phyloP scores from a whole-genome alignment of 2,797 vertebrate species.

The Tapirus indicus region DNA sequence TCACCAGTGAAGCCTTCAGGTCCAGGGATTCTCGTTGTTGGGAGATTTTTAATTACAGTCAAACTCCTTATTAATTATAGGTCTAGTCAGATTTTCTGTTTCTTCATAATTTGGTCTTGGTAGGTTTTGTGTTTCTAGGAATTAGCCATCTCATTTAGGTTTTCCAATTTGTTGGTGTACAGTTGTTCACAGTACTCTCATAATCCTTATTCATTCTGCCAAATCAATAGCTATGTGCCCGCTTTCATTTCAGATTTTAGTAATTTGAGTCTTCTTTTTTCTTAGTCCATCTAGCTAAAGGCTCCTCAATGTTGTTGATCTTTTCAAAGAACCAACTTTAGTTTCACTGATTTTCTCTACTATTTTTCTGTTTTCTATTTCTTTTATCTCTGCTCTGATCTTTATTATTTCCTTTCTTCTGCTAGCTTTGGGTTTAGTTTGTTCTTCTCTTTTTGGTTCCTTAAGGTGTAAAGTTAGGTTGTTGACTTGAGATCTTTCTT shows the following conservation, averaged over 20 bases:
- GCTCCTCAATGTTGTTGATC: not conserved
- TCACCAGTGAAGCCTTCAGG: not conserved
- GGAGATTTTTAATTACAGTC: not conserved
- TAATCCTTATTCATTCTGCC: not conserved
- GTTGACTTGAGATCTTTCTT: not conserved
- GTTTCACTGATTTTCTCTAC: not conserved
- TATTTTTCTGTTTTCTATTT: not conserved
- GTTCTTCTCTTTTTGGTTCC: not conserved
- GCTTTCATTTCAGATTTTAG: not conserved
- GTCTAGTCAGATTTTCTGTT: not conserved
- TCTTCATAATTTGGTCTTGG: not conserved
- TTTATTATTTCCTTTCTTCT: not conserved
- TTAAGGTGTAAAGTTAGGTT: not conserved
- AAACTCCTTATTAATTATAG: no score
- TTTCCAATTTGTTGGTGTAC: not conserved
- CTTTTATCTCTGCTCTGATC: not conserved
- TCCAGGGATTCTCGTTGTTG: not conserved
- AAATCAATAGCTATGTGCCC: not conserved
- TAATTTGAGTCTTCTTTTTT: not conserved
- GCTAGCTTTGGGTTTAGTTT: not conserved
- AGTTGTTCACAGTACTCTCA: not conserved
- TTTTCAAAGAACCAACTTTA: not conserved
- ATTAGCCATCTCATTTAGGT: not conserved
- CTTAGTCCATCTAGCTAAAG: not conserved
- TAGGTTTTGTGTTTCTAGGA: not conserved